A percentile compares a stretch with the other conserved stretches of the same genome.
Conservation (phyloP, 2,888 invertebrate species). For the Amorpha juglandis region DNA sequence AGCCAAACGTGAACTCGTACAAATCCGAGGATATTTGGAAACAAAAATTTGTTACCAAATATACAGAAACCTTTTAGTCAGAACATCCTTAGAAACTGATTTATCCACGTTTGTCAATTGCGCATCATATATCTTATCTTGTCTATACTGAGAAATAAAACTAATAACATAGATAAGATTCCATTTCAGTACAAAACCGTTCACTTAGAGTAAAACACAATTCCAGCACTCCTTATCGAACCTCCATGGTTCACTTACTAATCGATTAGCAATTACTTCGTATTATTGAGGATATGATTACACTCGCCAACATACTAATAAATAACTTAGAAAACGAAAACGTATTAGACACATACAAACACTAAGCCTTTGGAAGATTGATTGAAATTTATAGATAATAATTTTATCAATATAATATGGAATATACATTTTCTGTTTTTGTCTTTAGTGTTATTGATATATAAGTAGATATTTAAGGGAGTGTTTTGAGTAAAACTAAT, state of each 20-base stretch:
- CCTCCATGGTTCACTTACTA: neutral
- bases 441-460: neutral
- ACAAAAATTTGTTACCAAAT: neutral
- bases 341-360: neutral
- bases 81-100: neutral
- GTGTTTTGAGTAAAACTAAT: neutral
- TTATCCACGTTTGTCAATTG: neutral
- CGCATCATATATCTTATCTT: neutral
- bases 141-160: slow-evolving; percentile 19
- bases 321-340: neutral
- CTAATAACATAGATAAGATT: slow-evolving; percentile 7
- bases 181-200: slow-evolving; percentile 7
- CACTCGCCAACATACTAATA: neutral
- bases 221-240: neutral
- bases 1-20: too few relatives aligned
- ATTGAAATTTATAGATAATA: neutral
- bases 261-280: slow-evolving; percentile 7
- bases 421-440: neutral
- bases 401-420: neutral
- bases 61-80: neutral
- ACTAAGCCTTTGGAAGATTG: neutral
- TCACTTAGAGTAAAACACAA: slow-evolving; percentile 9
- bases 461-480: neutral
- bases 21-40: too few relatives aligned
- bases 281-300: slow-evolving; percentile 4